Conservation (phyloP, 1,140 invertebrate species). For the Sitobion miscanthi region DNA sequence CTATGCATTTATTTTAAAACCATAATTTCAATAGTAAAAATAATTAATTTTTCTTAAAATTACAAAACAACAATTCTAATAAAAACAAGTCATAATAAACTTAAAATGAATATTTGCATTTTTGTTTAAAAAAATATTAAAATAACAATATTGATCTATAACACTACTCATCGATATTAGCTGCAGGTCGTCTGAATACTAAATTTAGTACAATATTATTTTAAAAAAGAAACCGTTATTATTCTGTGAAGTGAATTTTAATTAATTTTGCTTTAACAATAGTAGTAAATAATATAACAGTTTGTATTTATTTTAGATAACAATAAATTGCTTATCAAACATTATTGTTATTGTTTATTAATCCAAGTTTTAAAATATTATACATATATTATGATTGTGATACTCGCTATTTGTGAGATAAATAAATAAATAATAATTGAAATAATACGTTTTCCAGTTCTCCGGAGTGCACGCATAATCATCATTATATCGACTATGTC, state of each 20-base stretch:
- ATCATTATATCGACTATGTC: not conserved
- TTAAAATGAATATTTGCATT: too few species aligned
- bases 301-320: not conserved
- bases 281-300: not conserved
- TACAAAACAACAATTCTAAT: too few species aligned
- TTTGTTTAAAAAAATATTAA: too few species aligned
- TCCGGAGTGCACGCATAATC: not conserved
- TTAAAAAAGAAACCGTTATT: not conserved
- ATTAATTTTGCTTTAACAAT: not conserved
- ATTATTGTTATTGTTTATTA: constrained; percentile 27
- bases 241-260: not conserved
- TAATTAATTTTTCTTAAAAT: not conserved
- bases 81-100: too few species aligned
- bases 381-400: not conserved
- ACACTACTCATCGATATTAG: too few species aligned
- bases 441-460: not conserved
- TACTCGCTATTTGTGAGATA: not conserved
- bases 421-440: constrained; percentile 5
- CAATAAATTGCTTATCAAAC: not conserved
- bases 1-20: too few species aligned
- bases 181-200: not conserved
- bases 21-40: too few species aligned
- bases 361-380: not conserved
- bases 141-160: too few species aligned
- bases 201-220: not conserved